Conservation (phyloP, 1,140 invertebrate genomes). For the Fopius arisanus region DNA sequence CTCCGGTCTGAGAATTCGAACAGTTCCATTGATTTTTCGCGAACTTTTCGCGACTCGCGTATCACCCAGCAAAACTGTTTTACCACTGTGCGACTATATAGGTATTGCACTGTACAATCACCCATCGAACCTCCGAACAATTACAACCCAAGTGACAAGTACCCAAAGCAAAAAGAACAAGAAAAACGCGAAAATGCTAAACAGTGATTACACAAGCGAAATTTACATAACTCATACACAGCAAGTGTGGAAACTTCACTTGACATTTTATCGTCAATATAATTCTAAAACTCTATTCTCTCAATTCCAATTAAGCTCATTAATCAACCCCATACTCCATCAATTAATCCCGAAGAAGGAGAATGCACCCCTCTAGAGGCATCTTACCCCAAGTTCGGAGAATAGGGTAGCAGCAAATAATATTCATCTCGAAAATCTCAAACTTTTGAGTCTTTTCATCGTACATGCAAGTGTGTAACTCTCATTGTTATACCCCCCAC, state of each 20-base stretch:
- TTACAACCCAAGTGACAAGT: not conserved
- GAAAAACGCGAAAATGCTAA: not conserved
- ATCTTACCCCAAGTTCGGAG: too few species aligned
- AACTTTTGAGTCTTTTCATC: not conserved
- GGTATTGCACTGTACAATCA: not conserved
- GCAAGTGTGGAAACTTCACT: not conserved
- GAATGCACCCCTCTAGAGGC: too few species aligned
- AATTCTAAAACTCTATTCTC: not conserved
- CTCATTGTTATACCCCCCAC: not conserved
- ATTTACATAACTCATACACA: not conserved
- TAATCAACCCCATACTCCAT: too few species aligned
- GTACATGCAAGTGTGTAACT: not conserved
- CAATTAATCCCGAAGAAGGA: too few species aligned
- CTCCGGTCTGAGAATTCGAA: not conserved
- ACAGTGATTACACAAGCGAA: not conserved
- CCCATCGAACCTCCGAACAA: too few species aligned
- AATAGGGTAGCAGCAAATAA: too few species aligned
- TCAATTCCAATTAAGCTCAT: not conserved
- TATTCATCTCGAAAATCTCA: too few species aligned
- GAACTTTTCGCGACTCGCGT: too few species aligned
- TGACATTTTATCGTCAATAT: not conserved
- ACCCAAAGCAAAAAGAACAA: too few species aligned
- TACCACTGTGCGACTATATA: not conserved
- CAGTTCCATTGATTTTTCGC: not conserved
- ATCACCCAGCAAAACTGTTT: not conserved